These are phyloP conservation scores for Ecliptopera silaceata DNA, from an alignment of 2,888 invertebrate genomes.

Conservation along the genomic window DNA sequence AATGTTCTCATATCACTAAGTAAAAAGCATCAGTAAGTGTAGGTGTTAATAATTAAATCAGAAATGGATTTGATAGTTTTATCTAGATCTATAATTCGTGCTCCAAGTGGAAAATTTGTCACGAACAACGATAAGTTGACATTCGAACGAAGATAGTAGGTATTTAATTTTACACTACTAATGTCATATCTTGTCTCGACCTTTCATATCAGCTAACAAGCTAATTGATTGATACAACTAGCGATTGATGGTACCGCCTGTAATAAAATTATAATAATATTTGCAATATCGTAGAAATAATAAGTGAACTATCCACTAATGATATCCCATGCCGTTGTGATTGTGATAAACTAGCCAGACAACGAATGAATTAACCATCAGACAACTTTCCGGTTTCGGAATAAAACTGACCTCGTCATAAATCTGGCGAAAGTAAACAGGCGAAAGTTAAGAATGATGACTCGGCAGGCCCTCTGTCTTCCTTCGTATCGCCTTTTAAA, in stretches of 20 bases:
- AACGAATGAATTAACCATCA: background rate
- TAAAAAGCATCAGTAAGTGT: too few species aligned
- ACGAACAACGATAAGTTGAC: too few species aligned
- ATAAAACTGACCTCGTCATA: slow-evolving; percentile 37
- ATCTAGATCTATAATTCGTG: background rate
- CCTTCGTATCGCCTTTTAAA: slow-evolving; percentile 36
- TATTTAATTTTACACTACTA: background rate
- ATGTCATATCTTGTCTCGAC: background rate
- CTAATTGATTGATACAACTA: background rate
- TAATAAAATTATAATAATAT: background rate
- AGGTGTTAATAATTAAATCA: background rate
- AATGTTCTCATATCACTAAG: background rate
- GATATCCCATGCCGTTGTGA: background rate
- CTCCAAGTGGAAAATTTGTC: background rate
- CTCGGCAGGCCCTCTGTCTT: slow-evolving; percentile 36
- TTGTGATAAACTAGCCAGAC: slow-evolving; percentile 14
- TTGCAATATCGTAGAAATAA: background rate
- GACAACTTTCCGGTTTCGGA: slow-evolving; percentile 29
- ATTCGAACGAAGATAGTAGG: too few species aligned
- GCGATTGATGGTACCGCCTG: background rate
- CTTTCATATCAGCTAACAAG: background rate
- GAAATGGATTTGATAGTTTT: background rate
- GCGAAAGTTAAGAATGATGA: slow-evolving; percentile 49
- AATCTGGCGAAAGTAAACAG: slow-evolving; percentile 41
- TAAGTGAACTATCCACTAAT: slow-evolving; percentile 8